These are phyloP conservation scores for Ptychadena robeensis DNA, from an alignment of 2,797 vertebrate species.

Conservation along the genomic window DNA sequence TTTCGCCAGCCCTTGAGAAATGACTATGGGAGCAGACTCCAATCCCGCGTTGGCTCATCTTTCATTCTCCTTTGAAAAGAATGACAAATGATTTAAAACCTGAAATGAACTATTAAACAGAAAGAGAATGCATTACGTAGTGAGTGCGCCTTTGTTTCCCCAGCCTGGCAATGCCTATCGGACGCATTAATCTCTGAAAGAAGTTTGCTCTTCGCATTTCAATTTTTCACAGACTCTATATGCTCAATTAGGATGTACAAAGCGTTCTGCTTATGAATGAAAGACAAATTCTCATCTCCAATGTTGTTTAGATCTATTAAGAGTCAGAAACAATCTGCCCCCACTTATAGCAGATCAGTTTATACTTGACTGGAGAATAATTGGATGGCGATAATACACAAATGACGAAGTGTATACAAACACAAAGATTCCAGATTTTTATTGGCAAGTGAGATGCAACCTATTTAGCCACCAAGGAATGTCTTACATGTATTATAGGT, in stretches of 20 bases:
- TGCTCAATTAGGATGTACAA: constrained; percentile 46
- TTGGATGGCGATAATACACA: constrained; percentile 5
- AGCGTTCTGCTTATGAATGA: constrained; percentile 39
- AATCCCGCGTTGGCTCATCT: not conserved
- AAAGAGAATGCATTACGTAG: constrained; percentile 12
- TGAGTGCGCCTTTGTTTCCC: constrained; percentile 1
- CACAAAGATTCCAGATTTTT: not conserved
- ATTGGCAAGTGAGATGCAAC: not conserved
- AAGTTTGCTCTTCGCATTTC: constrained; percentile 41
- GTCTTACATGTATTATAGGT: not conserved
- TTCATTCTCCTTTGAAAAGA: constrained; percentile 6
- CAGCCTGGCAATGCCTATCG: constrained; percentile 2
- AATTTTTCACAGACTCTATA: constrained; percentile 41
- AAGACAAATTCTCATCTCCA: constrained; percentile 16
- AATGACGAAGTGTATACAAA: not conserved
- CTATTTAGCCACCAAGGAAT: not conserved
- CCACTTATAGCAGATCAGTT: constrained; percentile 25
- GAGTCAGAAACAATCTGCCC: constrained; percentile 3
- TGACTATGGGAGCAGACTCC: not conserved
- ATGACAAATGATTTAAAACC: constrained; percentile 37
- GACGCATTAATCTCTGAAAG: constrained; percentile 16
- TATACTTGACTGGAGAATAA: constrained; percentile 8
- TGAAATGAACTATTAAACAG: constrained; percentile 35
- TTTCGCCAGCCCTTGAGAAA: not conserved
- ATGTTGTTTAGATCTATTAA: constrained; percentile 24